These are phyloP conservation scores for Lacanobia wlatinum DNA, from an alignment of 2,888 invertebrate genomes.

Conservation along the genomic window DNA sequence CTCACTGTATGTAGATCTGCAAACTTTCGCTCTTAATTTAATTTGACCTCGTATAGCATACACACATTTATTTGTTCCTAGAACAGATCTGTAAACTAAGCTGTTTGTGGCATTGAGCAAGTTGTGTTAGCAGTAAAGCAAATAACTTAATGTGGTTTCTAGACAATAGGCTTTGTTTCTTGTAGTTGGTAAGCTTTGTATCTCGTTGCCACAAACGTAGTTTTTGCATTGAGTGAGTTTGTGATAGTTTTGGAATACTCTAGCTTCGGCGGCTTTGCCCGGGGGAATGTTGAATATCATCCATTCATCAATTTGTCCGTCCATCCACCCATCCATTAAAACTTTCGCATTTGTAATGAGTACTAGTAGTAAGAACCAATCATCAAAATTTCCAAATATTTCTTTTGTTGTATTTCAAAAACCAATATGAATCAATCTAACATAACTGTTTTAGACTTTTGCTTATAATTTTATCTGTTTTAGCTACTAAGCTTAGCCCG, in stretches of 20 bases:
- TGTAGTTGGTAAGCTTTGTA: conserved; percentile 23
- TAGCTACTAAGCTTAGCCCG: no score
- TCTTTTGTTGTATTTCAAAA: not conserved
- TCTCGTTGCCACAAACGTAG: not conserved
- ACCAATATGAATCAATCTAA: not conserved
- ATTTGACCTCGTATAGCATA: no score
- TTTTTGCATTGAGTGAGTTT: not conserved
- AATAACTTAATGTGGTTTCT: conserved; percentile 21
- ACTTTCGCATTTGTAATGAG: no score
- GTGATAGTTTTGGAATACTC: not conserved
- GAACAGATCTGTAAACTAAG: conserved; percentile 31
- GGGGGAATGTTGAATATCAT: no score
- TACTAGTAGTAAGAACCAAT: no score
- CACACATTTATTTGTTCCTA: conserved; percentile 1
- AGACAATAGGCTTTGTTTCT: conserved; percentile 29
- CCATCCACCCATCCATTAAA: no score
- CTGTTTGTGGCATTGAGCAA: conserved; percentile 35
- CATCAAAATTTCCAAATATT: no score
- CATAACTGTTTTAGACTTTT: not conserved
- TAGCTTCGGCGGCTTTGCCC: no score
- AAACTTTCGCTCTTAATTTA: no score
- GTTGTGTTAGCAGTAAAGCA: conserved; percentile 18
- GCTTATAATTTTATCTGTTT: not conserved
- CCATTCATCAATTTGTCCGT: no score
- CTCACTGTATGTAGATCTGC: no score